phyloP scores from a whole-genome alignment of 2,888 invertebrate species.

The Caenorhabditis sp. region DNA sequence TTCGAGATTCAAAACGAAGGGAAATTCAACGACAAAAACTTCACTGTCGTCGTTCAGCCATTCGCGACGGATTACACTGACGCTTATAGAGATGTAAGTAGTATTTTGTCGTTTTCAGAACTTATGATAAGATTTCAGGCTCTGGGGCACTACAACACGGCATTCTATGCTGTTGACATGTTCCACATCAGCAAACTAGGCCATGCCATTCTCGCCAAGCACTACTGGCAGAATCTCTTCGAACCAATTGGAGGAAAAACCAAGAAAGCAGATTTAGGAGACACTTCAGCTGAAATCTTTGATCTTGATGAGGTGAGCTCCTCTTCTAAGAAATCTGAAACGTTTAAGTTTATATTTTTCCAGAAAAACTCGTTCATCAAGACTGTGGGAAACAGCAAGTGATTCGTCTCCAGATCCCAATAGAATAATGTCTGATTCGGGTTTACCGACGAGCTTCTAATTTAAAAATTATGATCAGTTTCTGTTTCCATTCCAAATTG shows the following conservation, averaged over 20 bases:
- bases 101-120: background rate
- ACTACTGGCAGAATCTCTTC: constrained; percentile 76
- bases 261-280: constrained; percentile 67
- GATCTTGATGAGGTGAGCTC: constrained; percentile 21
- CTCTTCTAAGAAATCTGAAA: background rate
- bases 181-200: constrained; percentile 78
- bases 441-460: background rate
- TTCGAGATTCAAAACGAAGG: constrained; percentile 68
- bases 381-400: constrained; percentile 46
- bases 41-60: constrained; percentile 68
- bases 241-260: constrained; percentile 73
- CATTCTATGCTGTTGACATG: constrained; percentile 73
- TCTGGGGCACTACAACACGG: constrained; percentile 63
- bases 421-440: background rate
- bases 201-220: constrained; percentile 71
- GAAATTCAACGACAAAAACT: constrained; percentile 61
- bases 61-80: constrained; percentile 59
- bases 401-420: background rate
- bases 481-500: background rate
- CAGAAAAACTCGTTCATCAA: constrained; percentile 51
- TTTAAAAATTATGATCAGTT: background rate
- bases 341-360: background rate
- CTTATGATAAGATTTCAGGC: constrained; percentile 15
- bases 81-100: constrained; percentile 59
- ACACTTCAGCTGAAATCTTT: constrained; percentile 35